These are phyloP conservation scores for Cherax destructor DNA, from an alignment of 1,140 invertebrate species.

Conservation along the genomic window DNA sequence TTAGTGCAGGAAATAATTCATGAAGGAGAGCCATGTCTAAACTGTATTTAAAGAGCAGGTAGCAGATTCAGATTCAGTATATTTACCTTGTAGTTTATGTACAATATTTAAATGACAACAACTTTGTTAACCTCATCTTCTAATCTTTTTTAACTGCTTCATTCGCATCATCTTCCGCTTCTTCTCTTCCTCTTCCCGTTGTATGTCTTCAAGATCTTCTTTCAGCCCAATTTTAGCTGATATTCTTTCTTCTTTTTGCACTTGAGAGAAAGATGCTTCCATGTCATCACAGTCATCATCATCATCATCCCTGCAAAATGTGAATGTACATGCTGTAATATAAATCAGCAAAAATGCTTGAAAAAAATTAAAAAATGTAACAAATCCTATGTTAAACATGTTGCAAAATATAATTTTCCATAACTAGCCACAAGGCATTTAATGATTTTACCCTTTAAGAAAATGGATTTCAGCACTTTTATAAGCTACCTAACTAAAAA, in stretches of 20 bases:
- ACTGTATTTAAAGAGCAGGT: background rate
- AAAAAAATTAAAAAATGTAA: no score
- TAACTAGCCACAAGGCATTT: no score
- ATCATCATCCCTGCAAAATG: slow-evolving; percentile 52
- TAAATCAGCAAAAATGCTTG: no score
- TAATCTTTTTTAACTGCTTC: slow-evolving; percentile 77
- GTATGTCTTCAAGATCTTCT: slow-evolving; percentile 76
- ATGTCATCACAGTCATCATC: slow-evolving; percentile 72
- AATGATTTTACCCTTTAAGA: no score
- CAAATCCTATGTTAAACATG: no score
- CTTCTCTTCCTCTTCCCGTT: slow-evolving; percentile 84
- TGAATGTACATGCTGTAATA: no score
- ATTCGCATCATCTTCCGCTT: slow-evolving; percentile 83
- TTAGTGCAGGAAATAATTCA: no score
- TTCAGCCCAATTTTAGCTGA: slow-evolving; percentile 74
- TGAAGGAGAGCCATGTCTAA: no score
- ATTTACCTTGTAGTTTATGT: background rate
- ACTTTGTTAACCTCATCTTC: slow-evolving; percentile 49
- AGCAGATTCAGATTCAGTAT: background rate
- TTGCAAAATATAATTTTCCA: no score
- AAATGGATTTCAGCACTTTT: no score
- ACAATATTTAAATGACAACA: background rate
- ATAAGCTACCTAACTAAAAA: no score
- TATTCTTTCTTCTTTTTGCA: slow-evolving; percentile 71
- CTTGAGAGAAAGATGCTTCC: slow-evolving; percentile 68